Evolutionary conservation across 2,888 invertebrate species (phyloP).

Genomic region (Lithophane socia): DNA sequence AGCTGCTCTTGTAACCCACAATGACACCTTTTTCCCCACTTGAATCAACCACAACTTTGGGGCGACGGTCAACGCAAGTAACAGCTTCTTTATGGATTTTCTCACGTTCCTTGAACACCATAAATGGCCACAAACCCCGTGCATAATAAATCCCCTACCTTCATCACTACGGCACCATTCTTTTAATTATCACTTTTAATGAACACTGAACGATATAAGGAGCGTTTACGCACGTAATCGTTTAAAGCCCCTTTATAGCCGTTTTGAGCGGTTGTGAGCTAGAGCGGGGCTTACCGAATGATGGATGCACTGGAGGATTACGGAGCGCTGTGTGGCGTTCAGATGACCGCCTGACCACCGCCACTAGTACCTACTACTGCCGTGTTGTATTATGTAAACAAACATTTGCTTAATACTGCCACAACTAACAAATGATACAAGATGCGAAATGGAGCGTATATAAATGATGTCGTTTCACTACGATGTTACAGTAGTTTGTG

Average conservation of each 20-base stretch:
- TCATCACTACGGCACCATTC: constrained; percentile 55
- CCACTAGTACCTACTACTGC: constrained; percentile 53
- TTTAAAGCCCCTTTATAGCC: constrained; percentile 81
- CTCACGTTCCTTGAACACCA: constrained; percentile 47
- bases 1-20: constrained; percentile 13
- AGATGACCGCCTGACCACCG: constrained; percentile 69
- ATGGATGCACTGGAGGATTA: constrained; percentile 84
- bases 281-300: constrained; percentile 81
- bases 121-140: constrained; percentile 31
- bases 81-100: constrained; percentile 48
- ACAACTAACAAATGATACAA: constrained; percentile 65
- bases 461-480: constrained; percentile 54
- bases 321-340: constrained; percentile 72
- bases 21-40: constrained; percentile 42
- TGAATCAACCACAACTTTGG: constrained; percentile 43
- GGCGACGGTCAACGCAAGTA: constrained; percentile 34
- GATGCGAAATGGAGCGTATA: constrained; percentile 57
- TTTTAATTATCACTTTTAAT: constrained; percentile 75
- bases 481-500: constrained; percentile 41
- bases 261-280: constrained; percentile 81
- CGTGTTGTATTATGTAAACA: constrained; percentile 62
- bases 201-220: constrained; percentile 75
- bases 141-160: constrained; percentile 43
- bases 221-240: constrained; percentile 82
- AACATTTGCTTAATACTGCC: constrained; percentile 59